Conservation (phyloP, 2,888 invertebrate genomes). For the Parnassius smintheus region DNA sequence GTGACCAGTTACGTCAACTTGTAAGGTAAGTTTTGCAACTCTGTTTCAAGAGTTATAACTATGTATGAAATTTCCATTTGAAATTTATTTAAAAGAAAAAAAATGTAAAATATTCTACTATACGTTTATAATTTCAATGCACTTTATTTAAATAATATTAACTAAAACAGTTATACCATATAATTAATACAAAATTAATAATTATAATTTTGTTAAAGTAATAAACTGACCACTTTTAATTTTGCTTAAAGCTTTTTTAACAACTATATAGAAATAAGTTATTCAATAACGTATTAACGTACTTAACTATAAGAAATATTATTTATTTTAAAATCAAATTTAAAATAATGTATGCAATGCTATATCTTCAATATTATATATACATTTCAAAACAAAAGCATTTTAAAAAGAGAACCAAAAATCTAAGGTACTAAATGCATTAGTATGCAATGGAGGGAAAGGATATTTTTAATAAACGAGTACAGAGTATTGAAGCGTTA, state of each 20-base stretch:
- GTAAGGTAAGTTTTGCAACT: slow-evolving; percentile 55
- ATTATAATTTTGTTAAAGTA: too few species aligned
- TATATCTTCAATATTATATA: neutral
- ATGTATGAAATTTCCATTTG: neutral
- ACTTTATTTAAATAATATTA: too few species aligned
- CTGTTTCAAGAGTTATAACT: neutral
- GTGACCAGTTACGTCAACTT: slow-evolving; percentile 50
- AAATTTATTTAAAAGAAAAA: neutral
- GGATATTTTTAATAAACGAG: slow-evolving; percentile 35
- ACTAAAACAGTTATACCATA: too few species aligned
- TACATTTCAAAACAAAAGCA: neutral
- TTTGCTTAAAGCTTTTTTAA: neutral
- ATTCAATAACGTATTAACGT: neutral
- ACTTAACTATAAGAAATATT: neutral
- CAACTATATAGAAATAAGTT: neutral
- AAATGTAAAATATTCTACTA: too few species aligned
- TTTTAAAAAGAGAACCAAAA: neutral
- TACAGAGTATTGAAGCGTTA: slow-evolving; percentile 30
- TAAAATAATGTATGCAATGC: neutral
- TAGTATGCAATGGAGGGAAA: slow-evolving; percentile 3
- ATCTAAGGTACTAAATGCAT: slow-evolving; percentile 4
- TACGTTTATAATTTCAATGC: too few species aligned
- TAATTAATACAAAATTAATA: too few species aligned
- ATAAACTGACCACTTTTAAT: neutral
- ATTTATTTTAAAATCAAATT: neutral